Percentiles rank a stretch among this genome's conserved stretches.
These are phyloP conservation scores for Nowickia ferox DNA, from an alignment of 2,888 invertebrate species.

Conservation along the genomic window DNA sequence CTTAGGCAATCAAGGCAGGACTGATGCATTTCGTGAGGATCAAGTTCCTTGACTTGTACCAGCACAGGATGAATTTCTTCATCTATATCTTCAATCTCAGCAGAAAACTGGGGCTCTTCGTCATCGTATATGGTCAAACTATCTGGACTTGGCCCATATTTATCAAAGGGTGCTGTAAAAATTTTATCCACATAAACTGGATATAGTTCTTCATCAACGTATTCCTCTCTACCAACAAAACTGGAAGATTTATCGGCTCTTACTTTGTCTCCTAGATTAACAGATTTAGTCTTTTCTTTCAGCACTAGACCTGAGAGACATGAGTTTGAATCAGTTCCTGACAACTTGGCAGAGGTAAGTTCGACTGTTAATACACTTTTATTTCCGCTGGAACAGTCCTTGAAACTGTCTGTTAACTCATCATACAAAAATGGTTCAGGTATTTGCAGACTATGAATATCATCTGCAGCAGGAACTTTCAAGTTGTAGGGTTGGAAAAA, in stretches of 20 bases:
- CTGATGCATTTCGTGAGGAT: background rate
- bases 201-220: constrained; percentile 14
- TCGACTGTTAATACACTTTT: background rate
- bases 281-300: background rate
- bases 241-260: too few relatives aligned
- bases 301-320: background rate
- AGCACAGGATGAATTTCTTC: background rate
- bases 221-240: background rate
- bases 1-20: background rate
- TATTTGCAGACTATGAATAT: background rate
- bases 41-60: background rate
- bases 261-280: background rate
- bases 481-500: constrained; percentile 18
- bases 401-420: constrained; percentile 8
- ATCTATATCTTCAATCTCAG: background rate
- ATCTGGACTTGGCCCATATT: background rate
- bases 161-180: background rate
- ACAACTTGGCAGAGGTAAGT: background rate
- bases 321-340: too few relatives aligned
- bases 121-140: constrained; percentile 12
- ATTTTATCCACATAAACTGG: background rate
- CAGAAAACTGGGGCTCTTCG: background rate
- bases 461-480: too few relatives aligned
- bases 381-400: background rate
- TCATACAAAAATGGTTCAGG: constrained; percentile 1